Conservation (phyloP, 2,888 invertebrate genomes). For the Dryobota labecula region DNA sequence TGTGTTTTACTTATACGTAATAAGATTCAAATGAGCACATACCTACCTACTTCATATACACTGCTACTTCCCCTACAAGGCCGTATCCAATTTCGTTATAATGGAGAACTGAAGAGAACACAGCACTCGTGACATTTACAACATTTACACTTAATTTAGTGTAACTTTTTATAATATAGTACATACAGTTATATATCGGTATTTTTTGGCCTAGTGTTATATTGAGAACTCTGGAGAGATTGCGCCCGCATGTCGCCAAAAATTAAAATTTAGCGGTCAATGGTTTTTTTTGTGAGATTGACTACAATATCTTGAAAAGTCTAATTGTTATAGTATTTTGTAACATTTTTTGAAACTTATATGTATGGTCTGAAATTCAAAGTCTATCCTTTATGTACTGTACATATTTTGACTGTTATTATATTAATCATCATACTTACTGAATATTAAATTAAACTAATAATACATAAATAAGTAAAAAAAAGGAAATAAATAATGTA, state of each 20-base stretch:
- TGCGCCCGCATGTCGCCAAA: conserved; percentile 47
- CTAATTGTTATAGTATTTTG: conserved; percentile 39
- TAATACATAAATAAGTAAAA: conserved; percentile 27
- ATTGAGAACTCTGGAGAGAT: conserved; percentile 22
- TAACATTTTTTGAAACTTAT: conserved; percentile 31
- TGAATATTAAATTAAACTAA: conserved; percentile 23
- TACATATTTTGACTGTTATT: conserved; percentile 54
- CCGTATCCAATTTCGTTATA: conserved; percentile 35
- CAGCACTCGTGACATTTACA: conserved; percentile 39
- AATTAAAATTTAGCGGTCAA: conserved; percentile 18
- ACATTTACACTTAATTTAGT: conserved; percentile 49
- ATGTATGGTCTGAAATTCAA: conserved; percentile 38
- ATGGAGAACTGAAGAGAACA: conserved; percentile 44
- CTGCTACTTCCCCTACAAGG: conserved; percentile 23
- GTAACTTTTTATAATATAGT: conserved; percentile 51
- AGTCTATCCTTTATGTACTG: conserved; percentile 39
- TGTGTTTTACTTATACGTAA: conserved; percentile 12
- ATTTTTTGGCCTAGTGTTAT: conserved; percentile 52
- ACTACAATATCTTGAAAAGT: conserved; percentile 21
- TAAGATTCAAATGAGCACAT: conserved; percentile 29
- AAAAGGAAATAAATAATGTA: conserved; percentile 23
- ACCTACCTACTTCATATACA: conserved; percentile 10
- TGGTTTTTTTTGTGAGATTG: conserved; percentile 39
- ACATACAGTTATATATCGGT: conserved; percentile 38
- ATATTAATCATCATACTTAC: conserved; percentile 35